Evolutionary conservation across 2,888 invertebrate species (phyloP), one percentile per base, ranked within the genome.

Genomic region (Folsomia candida): DNA sequence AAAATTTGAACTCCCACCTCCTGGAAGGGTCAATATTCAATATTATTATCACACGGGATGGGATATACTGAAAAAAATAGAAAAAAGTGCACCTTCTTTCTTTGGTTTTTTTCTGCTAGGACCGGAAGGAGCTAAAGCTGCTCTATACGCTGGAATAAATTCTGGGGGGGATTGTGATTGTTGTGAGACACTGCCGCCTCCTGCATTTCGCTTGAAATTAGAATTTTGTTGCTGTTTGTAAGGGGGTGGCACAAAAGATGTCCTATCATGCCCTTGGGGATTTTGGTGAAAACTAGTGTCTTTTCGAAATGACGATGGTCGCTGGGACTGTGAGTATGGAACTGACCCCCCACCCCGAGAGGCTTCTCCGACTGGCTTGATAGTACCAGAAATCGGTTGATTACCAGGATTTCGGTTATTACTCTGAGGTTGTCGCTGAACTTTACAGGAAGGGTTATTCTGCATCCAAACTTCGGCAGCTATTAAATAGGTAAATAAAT

Each of bases 391-490:
- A 25, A 26, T 63, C 1, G 67, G 65, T 54, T 64, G 68, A 4
- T 65, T 67, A 1, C 37, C 29, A 11, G 61, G 60, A 37, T 66
- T 18, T 57, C 51, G 29, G 22, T 58, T 58, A 2, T 24, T 59
- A 18, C 4, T 2, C 18, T 26, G 6, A 26, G 11, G 59, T 59
- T 9, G 26, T n/a, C 6, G 24, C 51, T 11, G 2, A 26, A 2
- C 37, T 28, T 2, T 37, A 22, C 18, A 59, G 3, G 20, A 9
- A 20, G 63, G 65, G 51, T 66, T 59, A 18, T 66, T 65, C 2
- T 24, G 24, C n/a, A 74, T 20, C 78, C 78, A 78, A 11, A 47
- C 47, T 54, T 77, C 75, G 9, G 73, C 67, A 2, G 28, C 69
- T 51, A 69, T 72, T n/a, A n/a, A n/a, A n/a, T n/a, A n/a, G n/a